phyloP scores from a whole-genome alignment of 2,797 vertebrate species.

The Acanthopagrus latus region DNA sequence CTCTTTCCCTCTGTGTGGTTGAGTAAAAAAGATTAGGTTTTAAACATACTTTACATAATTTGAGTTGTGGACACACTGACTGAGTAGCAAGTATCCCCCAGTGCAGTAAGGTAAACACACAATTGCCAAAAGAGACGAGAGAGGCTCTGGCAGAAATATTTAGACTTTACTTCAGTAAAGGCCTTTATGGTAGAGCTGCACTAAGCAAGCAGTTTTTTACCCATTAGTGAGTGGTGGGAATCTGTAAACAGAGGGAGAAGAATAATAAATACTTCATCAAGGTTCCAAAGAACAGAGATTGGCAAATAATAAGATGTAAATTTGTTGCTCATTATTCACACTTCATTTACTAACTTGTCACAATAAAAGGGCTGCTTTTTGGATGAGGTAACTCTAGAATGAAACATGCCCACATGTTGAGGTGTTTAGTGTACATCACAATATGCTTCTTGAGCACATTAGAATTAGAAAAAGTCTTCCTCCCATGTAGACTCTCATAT shows the following conservation, averaged over 20 bases:
- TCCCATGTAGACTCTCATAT: constrained; percentile 48
- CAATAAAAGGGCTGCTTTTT: constrained; percentile 9
- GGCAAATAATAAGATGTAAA: constrained; percentile 64
- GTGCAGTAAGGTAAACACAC: constrained; percentile 66
- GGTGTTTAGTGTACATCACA: constrained; percentile 49
- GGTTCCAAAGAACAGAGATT: constrained; percentile 55
- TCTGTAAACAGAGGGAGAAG: constrained; percentile 67
- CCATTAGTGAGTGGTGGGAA: constrained; percentile 67
- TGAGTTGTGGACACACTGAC: constrained; percentile 45
- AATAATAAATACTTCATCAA: constrained; percentile 83
- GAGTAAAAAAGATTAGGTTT: constrained; percentile 71
- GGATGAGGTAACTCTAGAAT: constrained; percentile 37
- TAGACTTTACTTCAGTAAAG: constrained; percentile 54
- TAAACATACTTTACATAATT: constrained; percentile 74
- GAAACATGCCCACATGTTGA: constrained; percentile 36
- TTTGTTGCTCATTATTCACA: constrained; percentile 68
- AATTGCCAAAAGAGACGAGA: constrained; percentile 60
- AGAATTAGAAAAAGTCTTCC: constrained; percentile 62
- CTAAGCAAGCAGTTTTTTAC: constrained; percentile 43
- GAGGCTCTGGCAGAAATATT: constrained; percentile 71
- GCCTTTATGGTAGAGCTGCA: constrained; percentile 41
- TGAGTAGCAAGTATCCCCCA: constrained; percentile 52
- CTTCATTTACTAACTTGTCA: constrained; percentile 51
- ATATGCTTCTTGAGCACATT: constrained; percentile 43
- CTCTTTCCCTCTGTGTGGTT: constrained; percentile 32